These are phyloP conservation scores for Gnathonemus longibarbis DNA, from an alignment of 2,113 vertebrate genomes.

Conservation along the genomic window DNA sequence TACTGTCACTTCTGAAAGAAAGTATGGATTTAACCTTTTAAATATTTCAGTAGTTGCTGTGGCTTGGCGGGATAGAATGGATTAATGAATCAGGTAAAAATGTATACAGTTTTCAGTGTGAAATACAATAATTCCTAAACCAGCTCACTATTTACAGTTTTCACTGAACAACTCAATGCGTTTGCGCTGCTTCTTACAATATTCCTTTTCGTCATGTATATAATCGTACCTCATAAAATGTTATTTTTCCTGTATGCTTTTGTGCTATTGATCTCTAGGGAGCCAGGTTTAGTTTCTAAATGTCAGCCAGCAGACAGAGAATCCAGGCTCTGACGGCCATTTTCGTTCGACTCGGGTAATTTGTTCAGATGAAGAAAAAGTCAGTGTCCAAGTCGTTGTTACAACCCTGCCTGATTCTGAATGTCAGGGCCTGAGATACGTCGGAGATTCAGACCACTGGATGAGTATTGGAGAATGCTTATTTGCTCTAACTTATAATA, in stretches of 20 bases:
- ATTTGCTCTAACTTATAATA: background rate
- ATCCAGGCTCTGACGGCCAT: background rate
- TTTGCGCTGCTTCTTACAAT: background rate
- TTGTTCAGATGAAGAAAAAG: background rate
- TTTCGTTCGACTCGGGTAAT: background rate
- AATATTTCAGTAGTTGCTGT: conserved; percentile 6
- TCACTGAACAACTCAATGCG: background rate
- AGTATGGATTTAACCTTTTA: conserved; percentile 13
- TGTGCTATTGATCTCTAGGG: background rate
- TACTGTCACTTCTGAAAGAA: conserved; percentile 2
- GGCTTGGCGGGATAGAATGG: background rate
- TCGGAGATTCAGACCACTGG: background rate
- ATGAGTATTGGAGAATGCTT: background rate
- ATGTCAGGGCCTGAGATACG: background rate
- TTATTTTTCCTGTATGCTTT: background rate
- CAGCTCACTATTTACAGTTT: background rate
- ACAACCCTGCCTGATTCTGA: background rate
- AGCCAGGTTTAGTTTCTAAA: background rate
- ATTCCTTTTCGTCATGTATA: background rate
- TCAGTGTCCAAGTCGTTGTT: background rate
- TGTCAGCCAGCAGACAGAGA: background rate
- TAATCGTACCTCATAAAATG: background rate
- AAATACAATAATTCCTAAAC: background rate
- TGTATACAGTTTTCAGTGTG: background rate
- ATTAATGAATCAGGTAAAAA: background rate